phyloP scores from a whole-genome alignment of 2,888 invertebrate species.

The Eubasilissa splendida region DNA sequence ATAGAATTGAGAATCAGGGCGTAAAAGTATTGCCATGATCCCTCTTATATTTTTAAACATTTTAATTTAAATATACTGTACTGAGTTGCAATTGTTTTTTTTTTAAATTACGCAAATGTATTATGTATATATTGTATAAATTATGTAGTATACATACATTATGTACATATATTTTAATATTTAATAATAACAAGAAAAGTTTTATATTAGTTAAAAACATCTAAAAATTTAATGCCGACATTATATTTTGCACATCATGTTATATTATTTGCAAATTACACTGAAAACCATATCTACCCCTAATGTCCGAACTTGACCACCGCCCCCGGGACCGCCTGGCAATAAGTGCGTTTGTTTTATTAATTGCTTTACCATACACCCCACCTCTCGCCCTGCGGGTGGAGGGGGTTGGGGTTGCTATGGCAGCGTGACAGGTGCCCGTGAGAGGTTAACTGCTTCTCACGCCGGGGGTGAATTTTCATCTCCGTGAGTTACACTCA shows the following conservation, averaged over 20 bases:
- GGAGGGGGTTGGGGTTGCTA: constrained; percentile 33
- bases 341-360: constrained; percentile 57
- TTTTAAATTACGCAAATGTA: no score
- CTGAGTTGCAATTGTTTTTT: no score
- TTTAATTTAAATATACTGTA: no score
- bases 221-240: no score
- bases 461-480: constrained; percentile 43
- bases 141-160: no score
- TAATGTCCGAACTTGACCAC: constrained; percentile 49
- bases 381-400: background rate
- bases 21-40: no score
- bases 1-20: no score
- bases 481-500: constrained; percentile 51
- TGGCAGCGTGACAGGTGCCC: constrained; percentile 54
- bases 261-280: constrained; percentile 26
- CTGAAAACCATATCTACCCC: background rate
- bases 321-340: constrained; percentile 42
- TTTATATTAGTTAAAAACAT: no score
- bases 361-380: constrained; percentile 54
- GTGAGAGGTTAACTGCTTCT: constrained; percentile 56
- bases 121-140: no score
- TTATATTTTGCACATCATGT: background rate
- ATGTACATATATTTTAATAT: no score
- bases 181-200: no score
- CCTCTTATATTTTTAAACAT: no score